Percentiles rank a stretch among this genome's conserved stretches.
These are phyloP conservation scores for Isichthys henryi DNA, from an alignment of 2,113 vertebrate species.

Conservation along the genomic window DNA sequence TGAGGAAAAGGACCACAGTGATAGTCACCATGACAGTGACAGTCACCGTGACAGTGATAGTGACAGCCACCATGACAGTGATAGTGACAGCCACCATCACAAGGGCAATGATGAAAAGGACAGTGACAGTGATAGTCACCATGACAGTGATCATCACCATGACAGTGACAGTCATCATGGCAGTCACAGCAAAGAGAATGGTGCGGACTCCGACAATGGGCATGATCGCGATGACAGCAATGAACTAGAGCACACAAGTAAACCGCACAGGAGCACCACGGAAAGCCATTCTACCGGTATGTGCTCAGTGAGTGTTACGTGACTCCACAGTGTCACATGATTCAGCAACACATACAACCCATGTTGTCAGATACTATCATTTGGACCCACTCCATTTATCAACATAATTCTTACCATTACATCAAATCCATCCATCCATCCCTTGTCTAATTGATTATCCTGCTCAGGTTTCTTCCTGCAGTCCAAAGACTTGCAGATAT, in stretches of 20 bases:
- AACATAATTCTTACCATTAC: not conserved
- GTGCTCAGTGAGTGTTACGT: not conserved
- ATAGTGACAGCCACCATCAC: no score
- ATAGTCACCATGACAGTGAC: not conserved
- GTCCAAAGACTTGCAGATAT: not conserved
- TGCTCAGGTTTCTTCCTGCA: not conserved
- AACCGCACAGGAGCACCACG: conserved; percentile 24
- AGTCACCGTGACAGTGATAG: not conserved
- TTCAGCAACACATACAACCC: not conserved
- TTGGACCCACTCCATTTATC: not conserved
- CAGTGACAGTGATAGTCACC: not conserved
- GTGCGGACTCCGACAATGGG: not conserved
- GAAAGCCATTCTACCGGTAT: not conserved
- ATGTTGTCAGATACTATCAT: not conserved
- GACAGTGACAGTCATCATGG: not conserved
- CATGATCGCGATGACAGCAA: not conserved
- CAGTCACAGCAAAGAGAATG: conserved; percentile 13
- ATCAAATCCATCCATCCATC: not conserved
- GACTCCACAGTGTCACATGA: not conserved
- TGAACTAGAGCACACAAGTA: conserved; percentile 12
- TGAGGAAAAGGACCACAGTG: no score
- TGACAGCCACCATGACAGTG: not conserved
- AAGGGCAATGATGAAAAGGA: no score
- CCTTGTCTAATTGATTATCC: not conserved
- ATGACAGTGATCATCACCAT: not conserved